These are phyloP conservation scores for Toxotes chatareus DNA, from an alignment of 2,113 vertebrate species.

Conservation along the genomic window DNA sequence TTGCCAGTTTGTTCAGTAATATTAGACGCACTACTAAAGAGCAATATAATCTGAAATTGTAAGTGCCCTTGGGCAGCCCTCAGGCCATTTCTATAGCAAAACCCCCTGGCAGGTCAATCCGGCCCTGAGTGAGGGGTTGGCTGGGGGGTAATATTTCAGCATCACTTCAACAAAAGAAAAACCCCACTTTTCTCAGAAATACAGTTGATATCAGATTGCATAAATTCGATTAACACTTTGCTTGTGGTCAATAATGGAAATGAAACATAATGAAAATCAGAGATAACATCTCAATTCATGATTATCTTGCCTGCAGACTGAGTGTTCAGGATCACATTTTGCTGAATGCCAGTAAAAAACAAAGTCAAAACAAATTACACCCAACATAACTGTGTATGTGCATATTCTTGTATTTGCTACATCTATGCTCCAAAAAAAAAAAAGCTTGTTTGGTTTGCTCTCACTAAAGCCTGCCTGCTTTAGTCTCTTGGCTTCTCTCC, in stretches of 20 bases:
- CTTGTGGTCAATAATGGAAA: constrained; percentile 28
- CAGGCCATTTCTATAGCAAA: background rate
- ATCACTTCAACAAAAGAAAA: constrained; percentile 16
- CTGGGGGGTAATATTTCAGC: constrained; percentile 8
- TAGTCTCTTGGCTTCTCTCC: constrained; percentile 19
- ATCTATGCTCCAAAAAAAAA: background rate
- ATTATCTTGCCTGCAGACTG: background rate
- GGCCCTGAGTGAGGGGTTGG: background rate
- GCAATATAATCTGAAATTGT: too few relatives aligned
- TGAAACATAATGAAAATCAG: constrained; percentile 31
- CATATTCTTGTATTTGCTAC: background rate
- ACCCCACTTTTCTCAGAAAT: constrained; percentile 8
- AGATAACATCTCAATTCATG: constrained; percentile 14
- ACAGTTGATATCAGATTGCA: constrained; percentile 21
- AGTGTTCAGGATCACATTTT: background rate
- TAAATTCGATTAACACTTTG: constrained; percentile 26
- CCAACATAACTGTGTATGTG: background rate
- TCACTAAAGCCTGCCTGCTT: background rate
- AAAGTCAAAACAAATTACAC: background rate
- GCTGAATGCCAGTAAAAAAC: constrained; percentile 10
- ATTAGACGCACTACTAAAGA: too few relatives aligned
- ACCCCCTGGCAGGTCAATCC: background rate
- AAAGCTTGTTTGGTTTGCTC: background rate
- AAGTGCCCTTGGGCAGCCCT: too few relatives aligned
- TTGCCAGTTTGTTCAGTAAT: too few relatives aligned